Base-by-base conservation (phyloP, 2,888 invertebrate genomes). In the Mesorhabditis spiculigera region DNA sequence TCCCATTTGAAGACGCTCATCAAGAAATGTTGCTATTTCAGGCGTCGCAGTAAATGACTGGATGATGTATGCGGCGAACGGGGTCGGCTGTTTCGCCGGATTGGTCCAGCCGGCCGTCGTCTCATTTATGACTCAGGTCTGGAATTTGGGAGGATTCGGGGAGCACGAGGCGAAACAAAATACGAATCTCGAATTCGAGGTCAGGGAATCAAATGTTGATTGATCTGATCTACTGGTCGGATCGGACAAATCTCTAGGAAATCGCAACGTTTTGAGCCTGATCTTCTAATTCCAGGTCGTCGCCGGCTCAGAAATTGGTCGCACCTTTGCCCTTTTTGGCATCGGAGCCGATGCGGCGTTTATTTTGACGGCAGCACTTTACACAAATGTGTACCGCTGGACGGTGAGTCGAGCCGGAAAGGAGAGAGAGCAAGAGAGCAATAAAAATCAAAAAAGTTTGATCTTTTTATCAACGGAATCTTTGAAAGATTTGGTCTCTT, bases 11-110 rank as follows among this genome's bases (percentile, higher is more conserved):
- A 1, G 28, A 3, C 28, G 28, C 3, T 3, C 28, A 28, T 28
- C 28, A 1, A 1, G 28, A 3, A 1, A 28, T 28, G 28, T 28
- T 28, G 28, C 58, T 13, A 50, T 50, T 50, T 10, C 58, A 50
- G 58, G 58, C 1, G 58, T 50, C 8, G 58, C 58, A 1, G 58
- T 67, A 10, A 66, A 69, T 45, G 66, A 68, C 8, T 71, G 65
- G 66, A 71, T 75, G 50, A 80, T 80, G 80, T 81, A 80, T 64
- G 44, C 76, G 4, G 80, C 80, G 42, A 75, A 80, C 45, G 73
- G 70, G 1, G 69, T 70, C 8, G 80, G 80, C 5, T 43, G 73
- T 8, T 78, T 80, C 68, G 68, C 73, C 4, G 80, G 80, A 0
- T 61, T 80, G 4, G 73, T 79, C 6, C 78, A 76, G 66, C 80